These are phyloP conservation scores for Orchesella flavescens DNA, from an alignment of 2,888 invertebrate species.

Conservation along the genomic window DNA sequence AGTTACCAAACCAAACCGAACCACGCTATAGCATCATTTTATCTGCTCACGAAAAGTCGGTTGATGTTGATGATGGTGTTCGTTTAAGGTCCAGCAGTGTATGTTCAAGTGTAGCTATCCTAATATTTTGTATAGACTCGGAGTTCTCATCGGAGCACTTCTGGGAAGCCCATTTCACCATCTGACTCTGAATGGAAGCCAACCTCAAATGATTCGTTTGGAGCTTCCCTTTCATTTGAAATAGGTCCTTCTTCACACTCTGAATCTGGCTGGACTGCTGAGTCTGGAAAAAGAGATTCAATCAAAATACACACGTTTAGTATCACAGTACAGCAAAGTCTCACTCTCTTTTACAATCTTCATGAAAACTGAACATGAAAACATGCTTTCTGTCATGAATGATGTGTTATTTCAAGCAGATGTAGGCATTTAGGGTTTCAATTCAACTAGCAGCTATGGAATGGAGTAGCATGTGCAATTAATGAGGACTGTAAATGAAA, in stretches of 20 bases:
- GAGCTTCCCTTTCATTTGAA: conserved; percentile 51
- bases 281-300: conserved; percentile 53
- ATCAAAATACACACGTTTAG: conserved; percentile 19
- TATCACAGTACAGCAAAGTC: neutral
- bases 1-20: neutral
- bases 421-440: no score
- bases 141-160: conserved; percentile 64
- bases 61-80: conserved; percentile 6
- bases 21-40: neutral
- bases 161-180: conserved; percentile 67
- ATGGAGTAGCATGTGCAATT: conserved; percentile 20
- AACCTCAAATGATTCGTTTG: conserved; percentile 66
- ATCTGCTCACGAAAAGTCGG: conserved; percentile 16
- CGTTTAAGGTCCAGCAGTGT: conserved; percentile 27
- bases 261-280: conserved; percentile 59
- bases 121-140: conserved; percentile 68
- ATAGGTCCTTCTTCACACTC: conserved; percentile 64
- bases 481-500: conserved; percentile 5
- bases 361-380: no score
- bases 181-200: conserved; percentile 68
- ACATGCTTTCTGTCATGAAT: no score
- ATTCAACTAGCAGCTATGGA: no score
- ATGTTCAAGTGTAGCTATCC: conserved; percentile 66
- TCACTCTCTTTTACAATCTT: no score
- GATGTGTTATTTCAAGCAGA: no score